Base-by-base conservation (phyloP, 1,140 invertebrate species). In the Colletes gigas region DNA sequence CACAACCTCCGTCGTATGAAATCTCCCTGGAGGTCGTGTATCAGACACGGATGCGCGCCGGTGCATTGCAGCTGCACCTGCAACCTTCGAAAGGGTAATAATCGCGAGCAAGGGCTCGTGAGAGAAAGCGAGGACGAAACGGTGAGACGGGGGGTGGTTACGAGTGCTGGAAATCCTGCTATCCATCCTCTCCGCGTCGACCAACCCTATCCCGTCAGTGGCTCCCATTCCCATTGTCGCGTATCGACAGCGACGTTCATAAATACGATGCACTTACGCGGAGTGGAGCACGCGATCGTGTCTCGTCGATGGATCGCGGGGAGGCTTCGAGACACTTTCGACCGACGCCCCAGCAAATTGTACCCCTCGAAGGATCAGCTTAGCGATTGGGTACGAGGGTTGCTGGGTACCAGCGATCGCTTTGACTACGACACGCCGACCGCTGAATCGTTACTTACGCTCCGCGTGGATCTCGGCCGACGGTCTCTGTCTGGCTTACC, bases 1-100 rank as follows among this genome's bases (percentile, higher is more conserved):
- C n/a, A 59, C 73, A 85, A 88, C 82, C 88, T 82, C 82, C 79
- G 71, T 72, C 69, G 81, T 71, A 85, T 89, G 75, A 86, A 89
- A 89, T 89, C 85, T 85, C 67, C 74, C 72, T 66, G 73, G 57
- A 67, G 81, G 50, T 84, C 78, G 69, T 83, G 75, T 72, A 84
- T 86, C 82, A 85, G 78, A 63, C 67, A 74, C 54, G 78, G 68
- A 87, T 78, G 75, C 81, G 69, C 81, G 78, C 41, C 41, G 59
- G 17, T 69, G 71, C 66, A 41, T 54, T 15, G 63, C 68, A 70
- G 57, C 55, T 66, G 69, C 69, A 79, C 52, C 63, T 70, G 69
- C 52, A 65, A 44, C 47, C 60, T 83, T 62, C 77, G 70, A 39
- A 15, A 30, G 39, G 66, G 73, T 57, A 83, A 86, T 87, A 86